Base-by-base conservation (phyloP, 2,797 vertebrate species). In the Myotis daubentonii region DNA sequence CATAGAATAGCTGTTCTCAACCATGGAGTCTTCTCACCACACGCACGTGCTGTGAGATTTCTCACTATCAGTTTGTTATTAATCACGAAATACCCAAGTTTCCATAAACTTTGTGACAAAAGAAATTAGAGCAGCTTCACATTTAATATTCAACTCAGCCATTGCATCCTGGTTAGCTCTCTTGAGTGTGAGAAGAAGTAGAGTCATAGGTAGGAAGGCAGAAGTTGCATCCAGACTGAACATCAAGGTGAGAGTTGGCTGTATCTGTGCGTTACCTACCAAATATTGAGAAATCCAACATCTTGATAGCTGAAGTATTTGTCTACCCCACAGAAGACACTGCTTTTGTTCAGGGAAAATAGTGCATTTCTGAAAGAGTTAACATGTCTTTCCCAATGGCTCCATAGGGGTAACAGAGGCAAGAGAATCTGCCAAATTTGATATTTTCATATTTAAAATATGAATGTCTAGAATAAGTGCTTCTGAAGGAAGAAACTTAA, bases 361-460 rank as follows among this genome's bases (percentile, higher is more conserved):
- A 51, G 5, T 16, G 53, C 0, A 10, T 49, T 91, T 79, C 25
- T 89, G 9, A 92, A 84, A 76, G 70, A 79, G 23, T 49, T 89
- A 36, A 83, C 0, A 20, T 65, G 36, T 72, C 47, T 92, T 94
- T 74, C 55, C 38, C 87, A 86, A 55, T 49, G 38, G 36, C 28
- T 91, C 41, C 8, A 79, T 17, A 11, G 33, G 41, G 5, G 25
- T 76, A 47, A 85, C 1, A 66, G 65, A 80, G 28, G 36, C 28
- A 82, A 94, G 60, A 87, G n/a, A 81, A 81, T 75, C 12, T 82
- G 44, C 53, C 66, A 87, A 53, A 72, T 76, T 87, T 87, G 53
- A 3, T 62, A 51, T 68, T 88, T 94, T 81, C 23, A 78, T 57
- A 60, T 84, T 95, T 90, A 81, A 96, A 94, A 92, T 6, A 62